A percentile compares a stretch with the other conserved stretches of the same genome.
Evolutionary conservation across 2,113 vertebrate species (phyloP).

Genomic region (Trogon surrucura): DNA sequence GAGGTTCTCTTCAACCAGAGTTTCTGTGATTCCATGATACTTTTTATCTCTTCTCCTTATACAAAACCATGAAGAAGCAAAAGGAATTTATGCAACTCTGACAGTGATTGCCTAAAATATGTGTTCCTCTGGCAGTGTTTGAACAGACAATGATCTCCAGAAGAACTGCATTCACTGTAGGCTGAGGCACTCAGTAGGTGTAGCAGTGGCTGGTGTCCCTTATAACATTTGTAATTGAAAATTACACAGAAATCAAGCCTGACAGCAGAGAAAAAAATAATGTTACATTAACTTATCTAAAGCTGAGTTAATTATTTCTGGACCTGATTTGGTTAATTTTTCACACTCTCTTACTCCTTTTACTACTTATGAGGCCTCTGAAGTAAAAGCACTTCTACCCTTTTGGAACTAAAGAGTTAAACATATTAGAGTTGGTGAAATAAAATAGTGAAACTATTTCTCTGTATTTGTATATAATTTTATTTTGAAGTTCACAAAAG

Average conservation of each 20-base stretch:
- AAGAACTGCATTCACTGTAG: fast-evolving
- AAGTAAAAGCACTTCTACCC: neutral
- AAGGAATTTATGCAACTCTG: neutral
- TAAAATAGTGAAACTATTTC: neutral
- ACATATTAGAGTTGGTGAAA: neutral
- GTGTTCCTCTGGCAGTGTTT: neutral
- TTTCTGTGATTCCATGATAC: neutral
- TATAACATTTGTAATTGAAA: neutral
- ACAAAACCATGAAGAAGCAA: neutral
- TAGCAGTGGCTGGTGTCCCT: neutral
- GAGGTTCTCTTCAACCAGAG: neutral
- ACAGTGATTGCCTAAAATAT: neutral
- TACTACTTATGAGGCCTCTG: neutral
- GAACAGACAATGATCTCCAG: neutral
- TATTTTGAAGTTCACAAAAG: neutral
- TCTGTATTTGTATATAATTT: neutral
- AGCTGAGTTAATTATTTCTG: neutral
- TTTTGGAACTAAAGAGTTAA: neutral
- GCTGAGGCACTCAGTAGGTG: neutral
- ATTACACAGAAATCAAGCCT: neutral
- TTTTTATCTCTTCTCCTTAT: neutral
- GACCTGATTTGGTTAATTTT: neutral
- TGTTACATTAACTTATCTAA: neutral
- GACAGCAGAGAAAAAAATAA: neutral
- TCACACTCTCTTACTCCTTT: neutral